Evolutionary conservation across 2,113 vertebrate genomes (phyloP), one percentile per base, ranked within the genome.

Genomic region (Albula goreensis): DNA sequence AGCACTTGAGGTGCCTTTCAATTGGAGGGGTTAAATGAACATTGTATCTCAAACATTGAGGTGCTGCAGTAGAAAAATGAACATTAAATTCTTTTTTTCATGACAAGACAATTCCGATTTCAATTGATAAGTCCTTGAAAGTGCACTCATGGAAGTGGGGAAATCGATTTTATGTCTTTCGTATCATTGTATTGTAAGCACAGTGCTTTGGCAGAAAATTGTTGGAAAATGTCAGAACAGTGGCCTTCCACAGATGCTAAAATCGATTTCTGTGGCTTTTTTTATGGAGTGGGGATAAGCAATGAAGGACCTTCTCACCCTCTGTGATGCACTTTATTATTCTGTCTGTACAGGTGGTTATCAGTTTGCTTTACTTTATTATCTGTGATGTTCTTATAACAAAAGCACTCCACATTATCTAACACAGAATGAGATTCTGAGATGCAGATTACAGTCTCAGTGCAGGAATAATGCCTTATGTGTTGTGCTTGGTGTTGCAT

Each of bases 121-220:
- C 82, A 50, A 41, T 56, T 80, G 87, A 90, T 88, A 87, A 77
- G 86, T 89, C 63, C 83, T 66, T 49, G 87, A 85, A 86, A 91
- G 87, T 66, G 48, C 82, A 13, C 85, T 85, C 80, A 85, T 78
- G 77, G 85, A 92, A 81, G 88, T 89, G 88, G 88, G 63, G 22
- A 63, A 53, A 93, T 93, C n/a, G 90, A 92, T 92, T 92, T 91
- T 52, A 89, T 90, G 91, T 92, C 90, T 13, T 86, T 78, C 82
- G 84, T 89, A 88, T 89, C 90, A 56, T 82, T 85, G 78, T 87
- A 90, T 87, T 90, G 89, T 90, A 87, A 85, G 87, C 25, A 4
- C 81, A 89, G 80, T 41, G 66, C 86, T 77, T 60, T 89, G 6
- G 85, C 88, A 56, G 3, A 11, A 52, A 85, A 17, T 63, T 83